Base-by-base conservation (phyloP, 2,888 invertebrate species). In the Lamproptera curius region DNA sequence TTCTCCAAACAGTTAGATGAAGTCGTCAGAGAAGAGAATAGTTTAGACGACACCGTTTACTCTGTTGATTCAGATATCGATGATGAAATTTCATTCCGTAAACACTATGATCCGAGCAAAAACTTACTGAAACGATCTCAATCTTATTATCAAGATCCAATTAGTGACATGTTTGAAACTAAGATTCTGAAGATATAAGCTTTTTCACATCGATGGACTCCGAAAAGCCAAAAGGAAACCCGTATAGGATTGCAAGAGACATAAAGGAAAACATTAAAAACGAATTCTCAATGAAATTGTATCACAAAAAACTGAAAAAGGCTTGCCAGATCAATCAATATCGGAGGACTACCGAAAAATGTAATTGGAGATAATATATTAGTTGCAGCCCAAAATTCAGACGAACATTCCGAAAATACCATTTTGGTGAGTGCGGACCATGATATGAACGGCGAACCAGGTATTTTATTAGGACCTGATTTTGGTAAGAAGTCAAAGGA, bases 141-240 rank as follows among this genome's bases (percentile, higher is more conserved):
- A 2, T 1, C 26, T 26, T 28, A 43, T 6, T 20, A 40, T 16
- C 28, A 39, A 11, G 17, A 49, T 1, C n/a, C 9, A 10, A 15
- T 15, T 2, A 43, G 34, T 35, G 39, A 43, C 23, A 5, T 38
- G 11, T 33, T 38, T 42, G 42, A 48, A 23, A 16, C 20, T 1
- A 35, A 14, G 40, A 43, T 14, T 43, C 43, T 10, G 31, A 43
- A 16, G 35, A 43, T 13, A 28, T 40, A 10, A 40, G 35, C 15
- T 43, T 46, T 42, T 41, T 46, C 16, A 15, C 42, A 15, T 28
- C 40, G 10, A 28, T 23, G n/a, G 35, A 41, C 9, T 26, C 11
- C 49, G 48, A 54, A 17, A 41, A 51, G 17, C 16, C 50, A 15
- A 55, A 45, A 8, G 50, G 51, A 31, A 15, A 39, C 5, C n/a